These are phyloP conservation scores for Colossoma macropomum DNA, from an alignment of 2,113 vertebrate species.

Conservation along the genomic window DNA sequence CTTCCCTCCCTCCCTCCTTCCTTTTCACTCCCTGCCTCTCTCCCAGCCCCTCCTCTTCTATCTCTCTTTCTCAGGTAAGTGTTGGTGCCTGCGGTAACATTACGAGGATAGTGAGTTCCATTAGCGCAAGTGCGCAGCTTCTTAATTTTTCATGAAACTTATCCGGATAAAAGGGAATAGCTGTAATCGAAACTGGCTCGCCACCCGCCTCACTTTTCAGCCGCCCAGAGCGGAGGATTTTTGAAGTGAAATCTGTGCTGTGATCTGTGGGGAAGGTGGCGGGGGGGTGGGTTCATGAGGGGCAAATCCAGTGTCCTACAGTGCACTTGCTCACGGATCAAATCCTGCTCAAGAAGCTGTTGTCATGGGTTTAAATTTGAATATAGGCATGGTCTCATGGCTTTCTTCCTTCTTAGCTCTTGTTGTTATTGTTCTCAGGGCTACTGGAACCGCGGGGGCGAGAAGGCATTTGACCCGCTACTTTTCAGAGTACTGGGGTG, in stretches of 20 bases:
- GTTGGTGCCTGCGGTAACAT: conserved; percentile 41
- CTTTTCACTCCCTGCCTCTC: not conserved
- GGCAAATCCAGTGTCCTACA: not conserved
- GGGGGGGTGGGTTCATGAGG: not conserved
- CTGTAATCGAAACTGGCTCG: conserved; percentile 46
- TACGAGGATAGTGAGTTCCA: conserved; percentile 39
- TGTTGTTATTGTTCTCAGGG: too few relatives aligned
- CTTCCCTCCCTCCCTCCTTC: not conserved
- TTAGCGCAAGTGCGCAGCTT: conserved; percentile 46
- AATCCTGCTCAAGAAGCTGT: not conserved
- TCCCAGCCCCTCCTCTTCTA: not conserved
- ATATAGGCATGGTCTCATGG: too few relatives aligned
- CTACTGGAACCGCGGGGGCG: too few relatives aligned
- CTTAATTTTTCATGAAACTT: conserved; percentile 56
- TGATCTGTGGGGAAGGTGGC: not conserved
- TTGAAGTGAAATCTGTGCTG: conserved; percentile 6
- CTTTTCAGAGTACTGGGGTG: too few relatives aligned
- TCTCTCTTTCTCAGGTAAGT: conserved; percentile 28
- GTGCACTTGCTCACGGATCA: not conserved
- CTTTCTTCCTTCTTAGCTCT: too few relatives aligned
- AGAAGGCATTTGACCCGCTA: too few relatives aligned
- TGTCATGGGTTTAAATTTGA: too few relatives aligned
- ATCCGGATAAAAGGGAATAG: conserved; percentile 39
- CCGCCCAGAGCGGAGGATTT: not conserved
- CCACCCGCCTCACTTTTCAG: conserved; percentile 8